Evolutionary conservation across 2,113 vertebrate genomes (phyloP), one percentile per base, ranked within the genome.

Genomic region (Rana temporaria): DNA sequence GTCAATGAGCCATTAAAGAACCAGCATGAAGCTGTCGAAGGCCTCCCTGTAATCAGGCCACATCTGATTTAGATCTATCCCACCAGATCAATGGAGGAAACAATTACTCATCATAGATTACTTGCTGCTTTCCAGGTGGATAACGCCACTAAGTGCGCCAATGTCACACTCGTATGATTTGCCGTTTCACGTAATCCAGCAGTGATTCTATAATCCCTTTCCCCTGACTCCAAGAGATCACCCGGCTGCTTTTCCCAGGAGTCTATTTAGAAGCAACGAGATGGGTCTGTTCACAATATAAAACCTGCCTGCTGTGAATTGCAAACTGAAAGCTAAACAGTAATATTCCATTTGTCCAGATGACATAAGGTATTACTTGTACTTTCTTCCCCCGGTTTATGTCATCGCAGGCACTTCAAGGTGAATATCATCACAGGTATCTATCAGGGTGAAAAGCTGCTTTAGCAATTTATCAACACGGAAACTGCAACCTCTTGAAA

Each of bases 381-480:
- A 53, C 71, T 75, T 82, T n/a, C 60, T 24, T 82, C 30, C 20
- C 20, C 26, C 53, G 18, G n/a, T 68, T 75, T 82, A 67, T 42
- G 71, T 48, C 70, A 74, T 38, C 48, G 4, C n/a, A 38, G 42
- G 62, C 69, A 68, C 64, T 48, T 82, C 71, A 76, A 75, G 81
- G 81, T 82, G 81, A 82, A 60, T 82, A 82, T 76, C 63, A 82
- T 76, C 72, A 60, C 81, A 82, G 81, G 81, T 82, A 76, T 32
- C 71, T 2, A 82, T 82, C 80, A 42, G 32, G 63, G 26, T 75
- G 62, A 48, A 59, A 75, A 68, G 64, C 63, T 68, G 72, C 72
- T 67, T 30, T 59, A 67, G 76, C 75, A 48, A 82, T 68, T 82
- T 82, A 76, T 82, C 81, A 67, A 24, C 79, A 82, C 26, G 15